Percentiles rank a stretch among this genome's conserved stretches.
Evolutionary conservation across 37 sponge, comb jelly and placozoan species (phyloP).

Genomic region (Mnemiopsis leidyi): DNA sequence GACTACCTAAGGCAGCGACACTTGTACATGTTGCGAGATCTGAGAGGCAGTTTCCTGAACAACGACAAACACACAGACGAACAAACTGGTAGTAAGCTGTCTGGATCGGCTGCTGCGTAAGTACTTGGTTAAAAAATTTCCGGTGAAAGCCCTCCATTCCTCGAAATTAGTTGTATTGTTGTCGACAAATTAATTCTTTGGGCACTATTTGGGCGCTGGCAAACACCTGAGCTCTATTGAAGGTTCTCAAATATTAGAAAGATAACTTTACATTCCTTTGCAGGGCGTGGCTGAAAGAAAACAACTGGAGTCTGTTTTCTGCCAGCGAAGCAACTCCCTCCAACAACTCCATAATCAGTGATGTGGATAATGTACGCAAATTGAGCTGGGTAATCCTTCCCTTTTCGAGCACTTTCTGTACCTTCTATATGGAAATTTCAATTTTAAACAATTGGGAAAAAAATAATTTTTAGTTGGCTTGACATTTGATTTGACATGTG

Average conservation of each 20-base stretch:
- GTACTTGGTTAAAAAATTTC: no score
- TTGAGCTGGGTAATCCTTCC: neutral
- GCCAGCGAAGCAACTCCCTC: constrained; percentile 44
- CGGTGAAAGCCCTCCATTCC: no score
- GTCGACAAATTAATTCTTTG: no score
- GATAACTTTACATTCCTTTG: no score
- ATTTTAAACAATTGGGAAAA: no score
- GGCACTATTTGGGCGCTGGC: no score
- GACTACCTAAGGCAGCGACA: constrained; percentile 48
- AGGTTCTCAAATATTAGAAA: no score
- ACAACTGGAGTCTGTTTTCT: constrained; percentile 19
- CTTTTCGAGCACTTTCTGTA: neutral
- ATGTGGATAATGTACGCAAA: neutral
- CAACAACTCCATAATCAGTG: constrained; percentile 3
- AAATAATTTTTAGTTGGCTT: no score
- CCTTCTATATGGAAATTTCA: no score
- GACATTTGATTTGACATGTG: no score
- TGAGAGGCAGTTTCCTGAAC: neutral
- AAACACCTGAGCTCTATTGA: no score
- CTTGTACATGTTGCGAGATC: neutral
- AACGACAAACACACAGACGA: neutral
- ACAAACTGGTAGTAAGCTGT: neutral
- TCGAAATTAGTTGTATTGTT: no score
- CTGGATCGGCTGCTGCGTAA: neutral
- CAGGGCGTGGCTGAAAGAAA: constrained; percentile 17